phyloP scores from a whole-genome alignment of 2,888 invertebrate genomes.

The Meteorus cinctellus region DNA sequence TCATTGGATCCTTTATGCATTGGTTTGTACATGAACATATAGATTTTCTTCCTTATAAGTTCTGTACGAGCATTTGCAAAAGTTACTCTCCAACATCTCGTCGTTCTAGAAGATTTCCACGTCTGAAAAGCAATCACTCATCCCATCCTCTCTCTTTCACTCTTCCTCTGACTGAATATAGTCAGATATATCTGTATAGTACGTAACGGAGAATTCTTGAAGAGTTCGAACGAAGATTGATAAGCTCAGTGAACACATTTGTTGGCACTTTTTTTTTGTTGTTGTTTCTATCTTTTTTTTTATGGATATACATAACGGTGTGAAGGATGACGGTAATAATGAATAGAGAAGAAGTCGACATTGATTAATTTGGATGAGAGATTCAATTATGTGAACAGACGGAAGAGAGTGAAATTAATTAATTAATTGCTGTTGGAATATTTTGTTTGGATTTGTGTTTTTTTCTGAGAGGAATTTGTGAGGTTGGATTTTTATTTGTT shows the following conservation, averaged over 20 bases:
- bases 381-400: neutral
- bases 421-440: neutral
- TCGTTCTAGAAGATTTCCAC: conserved; percentile 42
- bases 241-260: conserved; percentile 35
- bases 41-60: conserved; percentile 12
- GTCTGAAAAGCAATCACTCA: conserved; percentile 51
- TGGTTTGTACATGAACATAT: neutral
- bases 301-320: neutral
- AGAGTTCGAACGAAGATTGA: conserved; percentile 40
- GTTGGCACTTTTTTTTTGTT: neutral
- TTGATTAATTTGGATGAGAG: neutral
- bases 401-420: neutral
- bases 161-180: conserved; percentile 12
- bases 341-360: neutral
- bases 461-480: no score
- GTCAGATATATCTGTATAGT: neutral
- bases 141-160: conserved; percentile 32
- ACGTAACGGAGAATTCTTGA: conserved; percentile 29
- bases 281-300: neutral
- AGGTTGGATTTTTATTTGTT: neutral
- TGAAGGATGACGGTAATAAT: conserved; percentile 11
- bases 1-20: conserved; percentile 3
- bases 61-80: conserved; percentile 1
- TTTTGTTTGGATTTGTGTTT: neutral
- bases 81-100: conserved; percentile 34